Percentiles rank a stretch among this genome's conserved stretches.
Conservation (phyloP, 2,113 vertebrate species). For the Nematolebias whitei region DNA sequence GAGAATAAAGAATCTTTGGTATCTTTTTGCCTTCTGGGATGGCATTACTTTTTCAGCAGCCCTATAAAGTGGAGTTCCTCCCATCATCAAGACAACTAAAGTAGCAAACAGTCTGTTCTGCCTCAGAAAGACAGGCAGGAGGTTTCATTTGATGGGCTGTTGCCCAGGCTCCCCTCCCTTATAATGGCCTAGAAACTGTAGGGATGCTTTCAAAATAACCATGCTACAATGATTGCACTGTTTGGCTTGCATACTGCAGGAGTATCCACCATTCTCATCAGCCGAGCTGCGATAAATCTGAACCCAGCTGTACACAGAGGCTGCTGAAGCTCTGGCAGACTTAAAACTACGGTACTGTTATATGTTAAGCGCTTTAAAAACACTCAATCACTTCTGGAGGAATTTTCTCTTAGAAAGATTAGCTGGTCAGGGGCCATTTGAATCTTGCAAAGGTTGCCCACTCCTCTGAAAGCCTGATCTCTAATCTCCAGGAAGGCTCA, state of each 20-base stretch:
- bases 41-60: constrained; percentile 38
- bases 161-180: constrained; percentile 60
- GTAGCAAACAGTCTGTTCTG: constrained; percentile 69
- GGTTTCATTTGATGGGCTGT: constrained; percentile 73
- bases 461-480: constrained; percentile 58
- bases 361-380: constrained; percentile 71
- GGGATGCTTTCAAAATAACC: constrained; percentile 69
- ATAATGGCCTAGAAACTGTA: constrained; percentile 61
- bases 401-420: constrained; percentile 73
- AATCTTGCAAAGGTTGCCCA: constrained; percentile 64
- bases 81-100: constrained; percentile 61
- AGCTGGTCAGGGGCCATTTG: constrained; percentile 68
- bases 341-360: constrained; percentile 59
- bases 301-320: constrained; percentile 34
- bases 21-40: constrained; percentile 54
- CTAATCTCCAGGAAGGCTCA: constrained; percentile 72
- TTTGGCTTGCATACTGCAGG: constrained; percentile 57
- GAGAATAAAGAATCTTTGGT: constrained; percentile 41
- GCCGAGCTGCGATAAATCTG: constrained; percentile 48
- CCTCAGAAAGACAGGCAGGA: constrained; percentile 62
- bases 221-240: constrained; percentile 56
- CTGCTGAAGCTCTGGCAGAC: constrained; percentile 42
- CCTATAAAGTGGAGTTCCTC: constrained; percentile 47
- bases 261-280: constrained; percentile 53
- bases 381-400: constrained; percentile 69